Evolutionary conservation across 2,113 vertebrate genomes (phyloP).

Genomic region (Talpa occidentalis): DNA sequence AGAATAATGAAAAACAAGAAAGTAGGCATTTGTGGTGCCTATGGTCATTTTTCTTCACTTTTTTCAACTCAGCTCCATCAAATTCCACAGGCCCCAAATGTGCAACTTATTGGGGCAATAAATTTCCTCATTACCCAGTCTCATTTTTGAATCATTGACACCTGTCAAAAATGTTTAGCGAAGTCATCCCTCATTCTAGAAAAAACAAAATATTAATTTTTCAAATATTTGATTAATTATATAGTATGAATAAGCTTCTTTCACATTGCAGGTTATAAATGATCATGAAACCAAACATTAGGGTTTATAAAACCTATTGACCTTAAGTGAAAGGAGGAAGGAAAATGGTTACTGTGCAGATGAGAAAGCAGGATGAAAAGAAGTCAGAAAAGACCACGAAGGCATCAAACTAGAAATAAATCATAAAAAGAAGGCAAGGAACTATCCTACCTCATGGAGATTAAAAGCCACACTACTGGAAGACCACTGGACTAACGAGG

Average conservation of each 20-base stretch:
- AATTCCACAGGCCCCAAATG: not conserved
- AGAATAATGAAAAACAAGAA: constrained; percentile 18
- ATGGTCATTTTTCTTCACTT: not conserved
- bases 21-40: not conserved
- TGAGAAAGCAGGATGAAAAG: not conserved
- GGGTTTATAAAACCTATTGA: not conserved
- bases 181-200: not conserved
- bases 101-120: not conserved
- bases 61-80: not conserved
- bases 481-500: too few relatives aligned
- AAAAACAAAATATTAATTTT: constrained; percentile 19
- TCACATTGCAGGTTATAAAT: not conserved
- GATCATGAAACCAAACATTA: not conserved
- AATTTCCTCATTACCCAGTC: not conserved
- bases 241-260: not conserved
- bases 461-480: too few relatives aligned
- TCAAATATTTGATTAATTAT: not conserved
- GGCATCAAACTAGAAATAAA: too few relatives aligned
- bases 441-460: too few relatives aligned
- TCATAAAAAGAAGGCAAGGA: too few relatives aligned
- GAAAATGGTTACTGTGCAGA: not conserved
- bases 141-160: constrained; percentile 38
- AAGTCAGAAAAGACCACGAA: not conserved
- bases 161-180: not conserved
- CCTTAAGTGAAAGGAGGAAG: not conserved